A percentile compares a stretch with the other conserved stretches of the same genome.
Evolutionary conservation across 2,113 vertebrate genomes (phyloP).

Genomic region (Xyliphius kryptos): DNA sequence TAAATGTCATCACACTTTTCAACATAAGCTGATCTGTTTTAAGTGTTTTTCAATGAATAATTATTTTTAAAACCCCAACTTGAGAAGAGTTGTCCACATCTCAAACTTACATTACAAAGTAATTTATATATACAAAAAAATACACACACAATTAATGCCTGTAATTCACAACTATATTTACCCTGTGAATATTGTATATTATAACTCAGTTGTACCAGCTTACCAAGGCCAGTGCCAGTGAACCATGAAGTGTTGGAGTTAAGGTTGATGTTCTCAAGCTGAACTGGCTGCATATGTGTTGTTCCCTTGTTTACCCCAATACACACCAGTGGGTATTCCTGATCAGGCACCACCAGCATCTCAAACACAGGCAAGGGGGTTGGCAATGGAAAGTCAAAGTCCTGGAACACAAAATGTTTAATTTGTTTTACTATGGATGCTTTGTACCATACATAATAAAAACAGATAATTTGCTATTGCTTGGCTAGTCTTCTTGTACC

Average conservation of each 20-base stretch:
- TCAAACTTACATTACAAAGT: no score
- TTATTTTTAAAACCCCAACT: no score
- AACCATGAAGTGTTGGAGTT: slow-evolving; percentile 86
- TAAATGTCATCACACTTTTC: no score
- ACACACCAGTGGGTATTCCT: slow-evolving; percentile 79
- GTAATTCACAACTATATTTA: neutral
- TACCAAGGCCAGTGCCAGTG: slow-evolving; percentile 65
- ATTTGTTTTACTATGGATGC: no score
- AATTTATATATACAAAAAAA: no score
- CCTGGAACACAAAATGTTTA: slow-evolving; percentile 49
- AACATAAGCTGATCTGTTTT: no score
- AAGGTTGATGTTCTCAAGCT: slow-evolving; percentile 78
- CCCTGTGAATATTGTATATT: neutral
- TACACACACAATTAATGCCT: no score
- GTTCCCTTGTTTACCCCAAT: slow-evolving; percentile 64
- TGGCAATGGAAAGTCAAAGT: slow-evolving; percentile 82
- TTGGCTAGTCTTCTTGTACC: no score
- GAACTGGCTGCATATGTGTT: slow-evolving; percentile 50
- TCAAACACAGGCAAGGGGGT: slow-evolving; percentile 73
- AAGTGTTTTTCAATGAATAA: no score
- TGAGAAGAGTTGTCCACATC: no score
- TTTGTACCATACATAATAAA: no score
- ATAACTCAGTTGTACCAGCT: neutral
- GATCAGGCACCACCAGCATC: slow-evolving; percentile 68
- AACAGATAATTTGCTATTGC: no score